Percentiles rank a stretch among this genome's conserved stretches.
Evolutionary conservation across 2,797 vertebrate species (phyloP).

Genomic region (Protosalanx chinensis): DNA sequence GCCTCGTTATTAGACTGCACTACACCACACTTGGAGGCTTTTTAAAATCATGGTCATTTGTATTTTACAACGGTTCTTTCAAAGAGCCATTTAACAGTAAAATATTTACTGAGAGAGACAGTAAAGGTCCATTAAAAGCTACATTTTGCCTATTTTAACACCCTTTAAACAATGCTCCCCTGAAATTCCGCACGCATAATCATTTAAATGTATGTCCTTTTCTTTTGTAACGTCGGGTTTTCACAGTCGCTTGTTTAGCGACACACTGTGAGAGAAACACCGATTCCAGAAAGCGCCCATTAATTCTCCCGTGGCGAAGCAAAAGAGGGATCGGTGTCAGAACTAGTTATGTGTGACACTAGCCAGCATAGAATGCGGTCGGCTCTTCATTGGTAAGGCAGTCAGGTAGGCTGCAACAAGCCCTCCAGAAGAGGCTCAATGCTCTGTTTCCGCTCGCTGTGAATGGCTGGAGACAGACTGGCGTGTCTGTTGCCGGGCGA

Average conservation of each 20-base stretch:
- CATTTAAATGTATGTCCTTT: neutral
- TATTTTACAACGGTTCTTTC: too few species aligned
- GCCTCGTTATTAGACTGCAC: too few species aligned
- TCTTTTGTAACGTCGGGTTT: neutral
- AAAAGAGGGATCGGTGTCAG: constrained; percentile 69
- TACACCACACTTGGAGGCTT: too few species aligned
- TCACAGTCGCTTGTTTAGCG: neutral
- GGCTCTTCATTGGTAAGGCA: constrained; percentile 75
- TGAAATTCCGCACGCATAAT: neutral
- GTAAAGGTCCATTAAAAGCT: neutral
- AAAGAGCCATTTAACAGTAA: too few species aligned
- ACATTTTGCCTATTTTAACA: neutral
- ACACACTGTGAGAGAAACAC: constrained; percentile 3
- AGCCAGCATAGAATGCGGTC: constrained; percentile 50
- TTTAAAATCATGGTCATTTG: too few species aligned
- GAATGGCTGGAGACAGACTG: constrained; percentile 71
- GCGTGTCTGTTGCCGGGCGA: constrained; percentile 75
- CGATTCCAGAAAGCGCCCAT: constrained; percentile 48
- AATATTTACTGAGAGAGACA: neutral
- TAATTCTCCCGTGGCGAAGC: constrained; percentile 49
- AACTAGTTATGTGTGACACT: constrained; percentile 70
- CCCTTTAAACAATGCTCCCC: neutral
- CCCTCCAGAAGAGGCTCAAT: constrained; percentile 68
- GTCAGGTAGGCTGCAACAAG: constrained; percentile 73
- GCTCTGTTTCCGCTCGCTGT: constrained; percentile 67